phyloP scores from a whole-genome alignment of 2,113 vertebrate species.

The Dascyllus trimaculatus region DNA sequence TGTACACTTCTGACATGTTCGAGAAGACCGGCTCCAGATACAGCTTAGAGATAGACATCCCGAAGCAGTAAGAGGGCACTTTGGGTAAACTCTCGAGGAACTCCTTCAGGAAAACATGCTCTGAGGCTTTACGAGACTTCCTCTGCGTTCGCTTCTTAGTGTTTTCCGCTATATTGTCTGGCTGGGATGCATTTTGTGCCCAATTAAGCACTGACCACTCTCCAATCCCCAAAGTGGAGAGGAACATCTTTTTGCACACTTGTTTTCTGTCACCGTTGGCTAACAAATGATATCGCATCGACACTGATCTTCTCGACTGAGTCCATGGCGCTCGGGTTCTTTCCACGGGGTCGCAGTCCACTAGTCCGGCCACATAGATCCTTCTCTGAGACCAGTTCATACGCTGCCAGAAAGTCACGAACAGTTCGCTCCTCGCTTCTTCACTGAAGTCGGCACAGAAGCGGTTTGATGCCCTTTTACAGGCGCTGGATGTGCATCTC shows the following conservation, averaged over 20 bases:
- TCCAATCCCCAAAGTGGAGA: constrained; percentile 50
- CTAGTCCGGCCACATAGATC: constrained; percentile 33
- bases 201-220: constrained; percentile 64
- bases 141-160: constrained; percentile 36
- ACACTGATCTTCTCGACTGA: constrained; percentile 47
- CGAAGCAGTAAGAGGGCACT: constrained; percentile 32
- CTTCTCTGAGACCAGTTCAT: constrained; percentile 57
- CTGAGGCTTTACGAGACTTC: constrained; percentile 54
- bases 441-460: constrained; percentile 56
- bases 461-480: constrained; percentile 50
- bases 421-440: constrained; percentile 23
- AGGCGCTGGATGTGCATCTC: constrained; percentile 33
- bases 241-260: constrained; percentile 64
- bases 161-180: constrained; percentile 11
- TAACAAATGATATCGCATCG: constrained; percentile 54
- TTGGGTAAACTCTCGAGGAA: constrained; percentile 58
- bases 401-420: constrained; percentile 43
- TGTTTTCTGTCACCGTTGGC: constrained; percentile 21
- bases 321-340: constrained; percentile 46
- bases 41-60: constrained; percentile 26
- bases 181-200: constrained; percentile 23
- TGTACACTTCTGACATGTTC: constrained; percentile 62
- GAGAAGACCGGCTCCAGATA: constrained; percentile 61
- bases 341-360: constrained; percentile 49
- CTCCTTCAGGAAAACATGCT: constrained; percentile 47